phyloP scores from a whole-genome alignment of 2,888 invertebrate genomes.

The Leuctra nigra region DNA sequence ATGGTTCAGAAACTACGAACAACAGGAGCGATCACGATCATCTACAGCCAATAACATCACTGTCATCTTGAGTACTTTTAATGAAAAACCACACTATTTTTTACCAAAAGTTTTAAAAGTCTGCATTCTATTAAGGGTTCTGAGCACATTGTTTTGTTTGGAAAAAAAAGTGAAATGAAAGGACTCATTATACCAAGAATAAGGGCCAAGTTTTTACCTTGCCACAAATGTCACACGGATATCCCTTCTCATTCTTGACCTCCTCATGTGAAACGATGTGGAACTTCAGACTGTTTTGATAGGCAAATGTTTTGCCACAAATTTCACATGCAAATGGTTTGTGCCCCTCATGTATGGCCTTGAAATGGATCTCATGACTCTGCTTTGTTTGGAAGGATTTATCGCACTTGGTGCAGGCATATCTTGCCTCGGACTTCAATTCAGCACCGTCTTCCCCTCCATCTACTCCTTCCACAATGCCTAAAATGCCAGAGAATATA shows the following conservation, averaged over 20 bases:
- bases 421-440: slow-evolving; percentile 29
- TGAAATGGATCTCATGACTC: slow-evolving; percentile 52
- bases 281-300: slow-evolving; percentile 53
- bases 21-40: no score
- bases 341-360: slow-evolving; percentile 51
- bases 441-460: slow-evolving; percentile 31
- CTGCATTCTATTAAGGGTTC: no score
- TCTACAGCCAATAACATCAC: no score
- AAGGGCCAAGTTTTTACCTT: no score
- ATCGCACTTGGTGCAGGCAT: slow-evolving; percentile 51
- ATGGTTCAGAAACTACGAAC: slow-evolving; percentile 61
- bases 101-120: no score
- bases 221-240: slow-evolving; percentile 60
- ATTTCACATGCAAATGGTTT: slow-evolving; percentile 50
- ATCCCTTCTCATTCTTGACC: slow-evolving; percentile 32
- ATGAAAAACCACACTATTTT: no score
- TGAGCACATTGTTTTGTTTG: no score
- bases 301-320: slow-evolving; percentile 54
- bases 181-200: no score
- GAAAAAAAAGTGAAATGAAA: no score
- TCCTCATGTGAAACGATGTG: slow-evolving; percentile 47
- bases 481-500: no score
- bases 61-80: no score
- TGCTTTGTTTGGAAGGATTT: slow-evolving; percentile 54
- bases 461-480: slow-evolving; percentile 39